Conservation (phyloP, 2,888 invertebrate species). For the Agrochola macilenta region DNA sequence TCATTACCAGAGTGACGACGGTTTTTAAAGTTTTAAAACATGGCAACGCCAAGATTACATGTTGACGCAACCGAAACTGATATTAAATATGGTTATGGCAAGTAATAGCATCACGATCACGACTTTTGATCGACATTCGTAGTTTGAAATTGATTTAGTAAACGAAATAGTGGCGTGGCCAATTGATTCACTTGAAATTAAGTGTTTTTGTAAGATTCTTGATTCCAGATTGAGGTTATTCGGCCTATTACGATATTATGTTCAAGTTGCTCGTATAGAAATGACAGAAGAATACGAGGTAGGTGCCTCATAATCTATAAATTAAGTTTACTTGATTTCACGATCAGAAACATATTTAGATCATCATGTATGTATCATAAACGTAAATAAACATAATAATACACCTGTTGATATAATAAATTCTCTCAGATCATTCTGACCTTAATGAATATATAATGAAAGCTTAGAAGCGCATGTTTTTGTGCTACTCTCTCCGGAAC, state of each 20-base stretch:
- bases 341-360: not conserved
- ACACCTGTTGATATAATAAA: conserved; percentile 25
- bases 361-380: not conserved
- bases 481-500: conserved; percentile 51
- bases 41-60: conserved; percentile 5
- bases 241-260: not conserved
- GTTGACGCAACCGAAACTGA: conserved; percentile 37
- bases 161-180: not conserved
- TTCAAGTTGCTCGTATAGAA: not conserved
- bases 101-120: conserved; percentile 37
- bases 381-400: conserved; percentile 19
- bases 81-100: conserved; percentile 1
- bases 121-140: conserved; percentile 28
- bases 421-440: conserved; percentile 39
- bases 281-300: not conserved
- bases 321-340: not conserved
- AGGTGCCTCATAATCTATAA: not conserved
- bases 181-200: conserved; percentile 16
- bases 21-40: conserved; percentile 11
- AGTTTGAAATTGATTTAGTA: conserved; percentile 29
- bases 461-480: conserved; percentile 48
- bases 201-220: not conserved
- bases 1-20: not conserved
- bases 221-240: not conserved
- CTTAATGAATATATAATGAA: conserved; percentile 57